phyloP scores from a whole-genome alignment of 2,888 invertebrate species.

The Diabrotica balteata region DNA sequence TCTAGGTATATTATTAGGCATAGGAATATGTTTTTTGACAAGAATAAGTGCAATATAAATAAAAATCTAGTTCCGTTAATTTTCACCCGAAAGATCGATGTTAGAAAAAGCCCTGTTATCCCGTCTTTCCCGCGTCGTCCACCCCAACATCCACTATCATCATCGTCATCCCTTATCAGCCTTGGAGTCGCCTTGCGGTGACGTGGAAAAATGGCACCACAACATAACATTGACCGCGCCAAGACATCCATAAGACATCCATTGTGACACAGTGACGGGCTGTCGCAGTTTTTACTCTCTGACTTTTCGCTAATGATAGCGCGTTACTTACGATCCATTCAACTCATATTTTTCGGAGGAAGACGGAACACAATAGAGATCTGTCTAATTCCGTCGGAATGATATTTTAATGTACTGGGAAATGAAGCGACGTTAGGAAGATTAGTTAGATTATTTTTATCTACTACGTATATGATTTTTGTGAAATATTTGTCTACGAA shows the following conservation, averaged over 20 bases:
- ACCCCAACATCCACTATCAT: constrained; percentile 31
- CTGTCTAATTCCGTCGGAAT: constrained; percentile 22
- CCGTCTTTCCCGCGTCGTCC: constrained; percentile 19
- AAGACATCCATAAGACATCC: constrained; percentile 52
- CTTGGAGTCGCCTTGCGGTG: constrained; percentile 58
- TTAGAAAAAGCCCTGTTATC: constrained; percentile 14
- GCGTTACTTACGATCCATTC: constrained; percentile 41
- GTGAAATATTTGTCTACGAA: background rate
- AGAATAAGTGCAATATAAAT: too few relatives aligned
- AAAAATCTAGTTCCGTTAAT: background rate
- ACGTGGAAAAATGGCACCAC: constrained; percentile 59
- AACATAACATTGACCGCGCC: constrained; percentile 58
- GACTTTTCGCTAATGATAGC: constrained; percentile 39
- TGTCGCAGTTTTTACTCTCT: constrained; percentile 38
- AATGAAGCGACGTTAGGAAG: constrained; percentile 14
- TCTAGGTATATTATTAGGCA: too few relatives aligned
- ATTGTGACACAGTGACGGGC: constrained; percentile 50
- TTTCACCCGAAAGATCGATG: background rate
- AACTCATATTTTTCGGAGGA: constrained; percentile 37
- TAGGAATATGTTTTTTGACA: too few relatives aligned
- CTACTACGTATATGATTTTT: too few relatives aligned
- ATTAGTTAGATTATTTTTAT: background rate
- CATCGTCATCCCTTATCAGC: constrained; percentile 54
- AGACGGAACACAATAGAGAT: constrained; percentile 29
- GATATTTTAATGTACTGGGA: constrained; percentile 25